Evolutionary conservation across 2,797 vertebrate species (phyloP).

Genomic region (Pelodytes ibericus): DNA sequence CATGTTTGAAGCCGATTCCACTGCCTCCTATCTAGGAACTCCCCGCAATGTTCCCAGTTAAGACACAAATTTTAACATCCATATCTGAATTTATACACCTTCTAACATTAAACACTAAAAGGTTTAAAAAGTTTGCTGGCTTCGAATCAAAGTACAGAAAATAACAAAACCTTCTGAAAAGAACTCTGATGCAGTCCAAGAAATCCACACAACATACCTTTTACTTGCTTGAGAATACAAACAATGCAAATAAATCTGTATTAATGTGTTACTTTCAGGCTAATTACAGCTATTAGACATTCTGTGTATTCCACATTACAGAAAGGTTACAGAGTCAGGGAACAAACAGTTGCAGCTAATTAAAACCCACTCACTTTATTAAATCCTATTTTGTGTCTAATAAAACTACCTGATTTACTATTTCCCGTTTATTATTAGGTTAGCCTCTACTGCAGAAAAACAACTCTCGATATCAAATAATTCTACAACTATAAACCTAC

Average conservation of each 20-base stretch:
- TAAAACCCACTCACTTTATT: background rate
- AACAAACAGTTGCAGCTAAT: background rate
- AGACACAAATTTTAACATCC: too few relatives aligned
- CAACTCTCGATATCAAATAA: background rate
- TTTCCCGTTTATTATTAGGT: background rate
- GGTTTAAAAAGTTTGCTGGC: too few relatives aligned
- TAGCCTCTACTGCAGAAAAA: background rate
- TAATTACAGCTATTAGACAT: background rate
- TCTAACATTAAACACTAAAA: too few relatives aligned
- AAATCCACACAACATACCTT: background rate
- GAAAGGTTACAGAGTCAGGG: background rate
- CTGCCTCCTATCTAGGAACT: too few relatives aligned
- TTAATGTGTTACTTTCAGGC: background rate
- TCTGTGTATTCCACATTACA: background rate
- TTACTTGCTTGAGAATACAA: background rate
- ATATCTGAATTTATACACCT: too few relatives aligned
- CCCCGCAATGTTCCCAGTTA: too few relatives aligned
- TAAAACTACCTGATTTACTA: background rate
- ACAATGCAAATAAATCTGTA: background rate
- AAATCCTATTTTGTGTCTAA: background rate
- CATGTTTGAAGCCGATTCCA: too few relatives aligned
- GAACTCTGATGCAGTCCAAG: too few relatives aligned
- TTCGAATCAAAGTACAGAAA: too few relatives aligned
- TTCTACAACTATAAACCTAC: background rate
- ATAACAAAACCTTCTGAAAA: too few relatives aligned